Percentiles rank a stretch among this genome's conserved stretches.
Conservation (phyloP, 2,888 invertebrate genomes). For the Pseudococcus jackbeardsleyi region DNA sequence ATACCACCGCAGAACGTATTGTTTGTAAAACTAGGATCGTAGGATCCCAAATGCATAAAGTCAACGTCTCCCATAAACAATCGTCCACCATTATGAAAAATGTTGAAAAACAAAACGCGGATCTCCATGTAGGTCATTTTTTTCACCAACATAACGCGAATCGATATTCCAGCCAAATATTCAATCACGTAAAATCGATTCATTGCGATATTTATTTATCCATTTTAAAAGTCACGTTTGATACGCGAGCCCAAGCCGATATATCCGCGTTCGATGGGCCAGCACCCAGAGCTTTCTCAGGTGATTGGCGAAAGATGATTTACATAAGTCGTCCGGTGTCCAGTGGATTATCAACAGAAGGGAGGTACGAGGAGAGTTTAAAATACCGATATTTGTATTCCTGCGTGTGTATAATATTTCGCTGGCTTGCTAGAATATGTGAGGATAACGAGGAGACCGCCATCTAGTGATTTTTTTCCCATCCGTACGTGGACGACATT, state of each 20-base stretch:
- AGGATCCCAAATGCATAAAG: not conserved
- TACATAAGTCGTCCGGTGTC: conserved; percentile 7
- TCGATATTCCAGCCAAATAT: conserved; percentile 37
- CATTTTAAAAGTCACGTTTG: not conserved
- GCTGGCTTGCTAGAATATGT: not conserved
- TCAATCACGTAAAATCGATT: conserved; percentile 45
- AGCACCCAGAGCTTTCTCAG: conserved; percentile 25
- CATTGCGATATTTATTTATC: conserved; percentile 6
- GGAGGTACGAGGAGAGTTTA: not conserved
- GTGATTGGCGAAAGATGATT: not conserved
- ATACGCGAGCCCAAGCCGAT: not conserved
- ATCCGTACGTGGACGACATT: conserved; percentile 47
- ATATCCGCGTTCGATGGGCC: not conserved
- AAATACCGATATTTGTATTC: conserved; percentile 49
- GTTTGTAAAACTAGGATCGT: not conserved
- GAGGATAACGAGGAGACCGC: conserved; percentile 9
- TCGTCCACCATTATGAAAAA: not conserved
- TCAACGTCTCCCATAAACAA: not conserved
- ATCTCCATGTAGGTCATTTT: conserved; percentile 10
- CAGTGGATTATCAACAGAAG: not conserved
- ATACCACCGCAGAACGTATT: not conserved
- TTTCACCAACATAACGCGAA: not conserved
- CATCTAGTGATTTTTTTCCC: conserved; percentile 34
- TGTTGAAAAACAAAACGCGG: conserved; percentile 1
- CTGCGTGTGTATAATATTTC: not conserved